Conservation (phyloP, 2,797 vertebrate genomes). For the Argya squamiceps region DNA sequence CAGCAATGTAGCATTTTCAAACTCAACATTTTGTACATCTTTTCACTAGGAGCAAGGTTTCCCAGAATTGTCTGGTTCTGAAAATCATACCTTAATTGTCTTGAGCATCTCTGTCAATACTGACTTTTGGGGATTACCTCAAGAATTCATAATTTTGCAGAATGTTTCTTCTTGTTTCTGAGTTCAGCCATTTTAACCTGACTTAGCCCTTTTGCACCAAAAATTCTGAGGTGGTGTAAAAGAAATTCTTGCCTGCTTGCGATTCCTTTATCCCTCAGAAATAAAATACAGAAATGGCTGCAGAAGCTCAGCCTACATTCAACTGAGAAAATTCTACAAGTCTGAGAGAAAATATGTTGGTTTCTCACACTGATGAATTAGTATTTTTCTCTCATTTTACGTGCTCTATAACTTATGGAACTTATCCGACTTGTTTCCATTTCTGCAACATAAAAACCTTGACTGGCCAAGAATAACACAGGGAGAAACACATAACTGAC, state of each 20-base stretch:
- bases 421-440: background rate
- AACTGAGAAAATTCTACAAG: background rate
- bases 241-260: background rate
- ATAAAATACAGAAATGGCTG: background rate
- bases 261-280: background rate
- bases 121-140: background rate
- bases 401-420: background rate
- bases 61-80: background rate
- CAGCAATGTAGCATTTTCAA: background rate
- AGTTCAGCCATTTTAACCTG: background rate
- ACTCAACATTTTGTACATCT: background rate
- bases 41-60: background rate
- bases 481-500: background rate
- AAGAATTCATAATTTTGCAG: background rate
- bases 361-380: background rate
- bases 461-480: background rate
- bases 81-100: background rate
- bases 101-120: background rate
- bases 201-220: background rate
- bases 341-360: background rate
- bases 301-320: background rate
- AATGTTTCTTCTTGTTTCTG: background rate
- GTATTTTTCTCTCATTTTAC: background rate
- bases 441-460: background rate
- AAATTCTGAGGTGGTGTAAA: background rate